Base-by-base conservation (phyloP, 2,888 invertebrate species). In the Rotaria socialis region DNA sequence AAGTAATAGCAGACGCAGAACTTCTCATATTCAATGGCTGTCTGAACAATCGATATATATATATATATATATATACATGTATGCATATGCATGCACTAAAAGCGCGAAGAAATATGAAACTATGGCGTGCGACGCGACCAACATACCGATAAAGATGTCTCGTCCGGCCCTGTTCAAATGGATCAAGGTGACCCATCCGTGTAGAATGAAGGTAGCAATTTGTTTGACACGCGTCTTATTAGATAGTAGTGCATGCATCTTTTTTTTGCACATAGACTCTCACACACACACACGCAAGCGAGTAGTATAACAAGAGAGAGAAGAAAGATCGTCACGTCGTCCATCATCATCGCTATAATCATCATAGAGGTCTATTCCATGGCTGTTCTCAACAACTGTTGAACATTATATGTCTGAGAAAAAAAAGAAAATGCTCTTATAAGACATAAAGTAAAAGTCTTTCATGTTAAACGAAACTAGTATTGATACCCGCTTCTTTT, bases 101-200 rank as follows among this genome's bases (percentile, higher is more conserved):
- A 67, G 58, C 10, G 67, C 16, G 27, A 35, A 67, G 67, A 67
- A 67, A 67, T 67, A 67, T 35, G 67, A 67, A 35, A 67, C 67
- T 35, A 67, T 67, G 67, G 67, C 41, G 67, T 67, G 67, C 19
- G 67, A 67, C 67, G 67, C 67, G 35, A 16, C 67, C 16, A 67
- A 67, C 67, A 67, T 67, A 67, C 41, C 67, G 67, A 67, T 67
- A 67, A 67, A 67, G 67, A 67, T 67, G 67, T 67, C 67, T 67
- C 67, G 67, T 35, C 35, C 67, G 19, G 41, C 67, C 67, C 67
- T 67, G 8, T 27, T 67, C 67, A 35, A 35, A 27, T 35, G 67
- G 67, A 67, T 67, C 67, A 67, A 67, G 67, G 67, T 67, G 67
- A 67, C 67, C 67, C 67, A 67, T 67, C 67, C 67, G 19, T 35